A percentile compares a stretch with the other conserved stretches of the same genome.
These are phyloP conservation scores for Enteromius radiatus DNA, from an alignment of 2,797 vertebrate genomes.

Conservation along the genomic window DNA sequence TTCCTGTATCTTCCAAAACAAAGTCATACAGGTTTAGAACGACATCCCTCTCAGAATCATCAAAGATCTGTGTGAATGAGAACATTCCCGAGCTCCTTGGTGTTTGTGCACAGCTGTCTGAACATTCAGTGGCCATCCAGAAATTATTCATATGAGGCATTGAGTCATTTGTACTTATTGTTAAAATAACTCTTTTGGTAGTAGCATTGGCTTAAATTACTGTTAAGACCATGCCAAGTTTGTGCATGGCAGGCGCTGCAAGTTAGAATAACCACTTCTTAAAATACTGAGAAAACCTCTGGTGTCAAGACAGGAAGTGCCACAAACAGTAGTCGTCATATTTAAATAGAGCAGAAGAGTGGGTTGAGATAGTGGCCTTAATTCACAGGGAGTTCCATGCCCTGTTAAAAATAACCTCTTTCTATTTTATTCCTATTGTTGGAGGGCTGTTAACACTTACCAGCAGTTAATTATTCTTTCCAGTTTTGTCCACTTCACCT, in stretches of 20 bases:
- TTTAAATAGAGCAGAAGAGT: constrained; percentile 75
- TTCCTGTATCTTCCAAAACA: background rate
- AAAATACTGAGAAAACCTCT: constrained; percentile 48
- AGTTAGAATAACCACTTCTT: constrained; percentile 26
- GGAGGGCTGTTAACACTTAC: constrained; percentile 54
- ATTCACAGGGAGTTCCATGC: constrained; percentile 67
- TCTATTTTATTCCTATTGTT: constrained; percentile 58
- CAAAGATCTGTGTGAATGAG: background rate
- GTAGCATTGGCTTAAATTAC: constrained; percentile 15
- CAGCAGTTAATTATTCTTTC: constrained; percentile 47
- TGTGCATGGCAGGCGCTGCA: constrained; percentile 3
- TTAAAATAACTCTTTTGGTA: background rate
- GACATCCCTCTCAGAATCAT: background rate
- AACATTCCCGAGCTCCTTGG: background rate
- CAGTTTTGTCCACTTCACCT: constrained; percentile 49
- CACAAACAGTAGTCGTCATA: constrained; percentile 66
- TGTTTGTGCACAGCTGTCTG: background rate
- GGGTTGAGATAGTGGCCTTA: constrained; percentile 58
- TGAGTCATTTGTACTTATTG: background rate
- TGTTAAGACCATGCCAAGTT: background rate
- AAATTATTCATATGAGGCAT: background rate
- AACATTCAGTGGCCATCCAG: background rate
- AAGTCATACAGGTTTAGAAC: background rate
- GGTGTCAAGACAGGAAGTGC: constrained; percentile 48
- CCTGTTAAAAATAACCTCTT: constrained; percentile 67